Evolutionary conservation across 2,888 invertebrate genomes (phyloP), one percentile per base, ranked within the genome.

Genomic region (Sipunculus nudus): DNA sequence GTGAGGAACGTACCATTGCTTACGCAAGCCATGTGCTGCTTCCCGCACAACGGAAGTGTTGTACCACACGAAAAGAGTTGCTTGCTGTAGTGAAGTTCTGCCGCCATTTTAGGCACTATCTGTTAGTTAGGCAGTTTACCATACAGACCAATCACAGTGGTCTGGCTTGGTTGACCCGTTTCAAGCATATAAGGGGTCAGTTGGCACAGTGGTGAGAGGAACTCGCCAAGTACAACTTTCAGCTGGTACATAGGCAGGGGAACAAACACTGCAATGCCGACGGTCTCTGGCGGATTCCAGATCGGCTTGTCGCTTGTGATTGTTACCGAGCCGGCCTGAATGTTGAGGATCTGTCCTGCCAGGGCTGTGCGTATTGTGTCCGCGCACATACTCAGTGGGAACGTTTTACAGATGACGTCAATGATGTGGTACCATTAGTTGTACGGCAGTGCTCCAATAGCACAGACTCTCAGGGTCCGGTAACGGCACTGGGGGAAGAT

Each of bases 201-300:
- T 8, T 48, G 5, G 4, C n/a, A 6, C 26, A 26, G 8, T 48
- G 48, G 28, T 23, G 29, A 19, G 48, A 28, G 3, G 48, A 48
- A 23, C 32, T 48, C 3, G 16, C 31, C 5, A 29, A 48, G 19
- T 48, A 48, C 23, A 23, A 29, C 19, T n/a, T n/a, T n/a, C n/a
- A n/a, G n/a, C n/a, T 48, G 8, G n/a, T 28, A 16, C 48, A 48
- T 29, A 16, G 32, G n/a, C 48, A 19, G 6, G 48, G 32, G 29
- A 48, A 28, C 3, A 26, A 29, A 48, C 31, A 48, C 19, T n/a
- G 23, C 29, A 48, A 48, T 48, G 48, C 32, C 4, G 48, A 48
- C 23, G 29, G n/a, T 16, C 26, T 48, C n/a, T 48, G 31, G 13
- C 5, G 48, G 10, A 48, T 48, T 3, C 31, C 48, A 4, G 16